Base-by-base conservation (phyloP, 2,113 vertebrate genomes). In the Coreoperca whiteheadi region DNA sequence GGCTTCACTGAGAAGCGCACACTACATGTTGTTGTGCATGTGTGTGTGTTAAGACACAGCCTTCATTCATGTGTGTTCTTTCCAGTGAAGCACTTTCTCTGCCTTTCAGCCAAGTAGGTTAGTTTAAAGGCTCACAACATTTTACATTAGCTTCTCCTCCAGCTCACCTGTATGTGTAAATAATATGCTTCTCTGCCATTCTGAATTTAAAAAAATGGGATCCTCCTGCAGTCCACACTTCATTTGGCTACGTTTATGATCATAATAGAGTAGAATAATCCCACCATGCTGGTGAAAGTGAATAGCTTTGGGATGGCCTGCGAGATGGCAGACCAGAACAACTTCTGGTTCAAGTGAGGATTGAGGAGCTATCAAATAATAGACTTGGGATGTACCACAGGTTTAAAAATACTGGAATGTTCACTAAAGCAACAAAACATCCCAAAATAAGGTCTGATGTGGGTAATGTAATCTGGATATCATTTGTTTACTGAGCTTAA, bases 31-130 rank as follows among this genome's bases (percentile, higher is more conserved):
- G 51, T 23, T 30, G 60, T 50, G 18, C 16, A 56, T 60, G 20
- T 50, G 63, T 59, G 10, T 57, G 79, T 65, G 43, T 71, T 63
- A 61, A 87, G 60, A 68, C 79, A 69, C 16, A 67, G 48, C 43
- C 32, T 71, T 87, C 51, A 78, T 23, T 78, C 53, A 83, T 66
- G 54, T 34, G 2, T 78, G 79, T 70, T 87, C 30, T 57, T 41
- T 75, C 60, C 34, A 8, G 67, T 23, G 74, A 37, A 82, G 67
- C 81, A 34, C n/a, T 76, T 83, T 79, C 23, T 50, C 43, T 53
- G 28, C 43, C 1, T 73, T 39, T 66, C 41, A 68, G 32, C 34
- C 34, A 75, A 84, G 56, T 74, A 71, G 74, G 32, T 81, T 75
- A 79, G 28, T 78, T 57, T 81, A 51, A 83, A 48, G 71, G 43